Conservation (phyloP, 2,888 invertebrate genomes). For the Carpatolechia fugitivella region DNA sequence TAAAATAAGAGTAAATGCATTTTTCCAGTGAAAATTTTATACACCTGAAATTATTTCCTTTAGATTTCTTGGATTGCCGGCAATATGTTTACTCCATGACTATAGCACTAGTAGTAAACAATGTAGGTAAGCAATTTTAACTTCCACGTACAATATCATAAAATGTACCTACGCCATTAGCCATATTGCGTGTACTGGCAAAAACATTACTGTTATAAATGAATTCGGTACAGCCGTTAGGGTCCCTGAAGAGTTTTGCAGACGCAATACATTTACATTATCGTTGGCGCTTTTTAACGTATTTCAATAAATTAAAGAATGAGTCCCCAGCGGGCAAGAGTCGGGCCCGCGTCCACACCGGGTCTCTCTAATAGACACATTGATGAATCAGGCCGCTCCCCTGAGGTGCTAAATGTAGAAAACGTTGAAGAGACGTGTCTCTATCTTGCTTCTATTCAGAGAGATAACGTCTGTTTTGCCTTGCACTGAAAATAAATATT, state of each 20-base stretch:
- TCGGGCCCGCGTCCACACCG: conserved; percentile 9
- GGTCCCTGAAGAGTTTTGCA: conserved; percentile 16
- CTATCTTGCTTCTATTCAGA: too few species aligned
- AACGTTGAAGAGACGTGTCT: neutral
- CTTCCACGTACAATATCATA: neutral
- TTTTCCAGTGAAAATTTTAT: too few species aligned
- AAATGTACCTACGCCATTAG: neutral
- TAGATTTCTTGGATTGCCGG: too few species aligned
- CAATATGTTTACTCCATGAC: too few species aligned
- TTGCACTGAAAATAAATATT: too few species aligned
- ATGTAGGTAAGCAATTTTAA: neutral
- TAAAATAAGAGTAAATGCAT: too few species aligned
- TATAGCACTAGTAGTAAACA: too few species aligned
- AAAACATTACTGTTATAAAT: conserved; percentile 4
- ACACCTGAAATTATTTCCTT: too few species aligned
- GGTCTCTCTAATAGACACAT: conserved; percentile 62
- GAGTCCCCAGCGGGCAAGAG: conserved; percentile 42
- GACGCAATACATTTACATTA: conserved; percentile 35
- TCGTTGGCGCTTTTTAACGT: conserved; percentile 39
- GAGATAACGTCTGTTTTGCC: too few species aligned
- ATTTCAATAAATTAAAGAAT: conserved; percentile 69
- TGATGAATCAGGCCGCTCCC: conserved; percentile 53
- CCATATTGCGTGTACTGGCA: neutral
- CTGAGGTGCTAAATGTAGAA: conserved; percentile 2
- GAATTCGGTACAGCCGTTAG: conserved; percentile 20